Conservation (phyloP, 2,797 vertebrate genomes). For the Thaleichthys pacificus region DNA sequence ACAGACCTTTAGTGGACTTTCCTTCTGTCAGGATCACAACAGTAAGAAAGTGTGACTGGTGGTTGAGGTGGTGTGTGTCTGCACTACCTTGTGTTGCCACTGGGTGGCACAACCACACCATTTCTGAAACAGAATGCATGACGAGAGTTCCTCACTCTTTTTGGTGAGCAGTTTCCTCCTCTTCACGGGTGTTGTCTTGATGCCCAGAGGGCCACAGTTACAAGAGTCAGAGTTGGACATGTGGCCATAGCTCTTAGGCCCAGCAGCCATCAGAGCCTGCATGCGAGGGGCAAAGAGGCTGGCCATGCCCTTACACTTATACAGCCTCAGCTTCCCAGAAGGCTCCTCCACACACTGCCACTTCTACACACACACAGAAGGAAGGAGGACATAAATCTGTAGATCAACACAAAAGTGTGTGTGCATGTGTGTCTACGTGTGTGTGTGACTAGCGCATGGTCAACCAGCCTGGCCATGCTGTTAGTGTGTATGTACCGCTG, state of each 20-base stretch:
- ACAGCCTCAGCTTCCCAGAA: conserved; percentile 87
- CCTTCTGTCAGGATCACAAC: conserved; percentile 74
- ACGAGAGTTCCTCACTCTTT: conserved; percentile 77
- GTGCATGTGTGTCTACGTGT: background rate
- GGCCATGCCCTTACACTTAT: conserved; percentile 88
- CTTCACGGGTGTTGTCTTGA: conserved; percentile 72
- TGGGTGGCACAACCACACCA: conserved; percentile 63
- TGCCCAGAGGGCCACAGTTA: conserved; percentile 73
- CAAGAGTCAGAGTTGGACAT: conserved; percentile 71
- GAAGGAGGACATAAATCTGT: background rate
- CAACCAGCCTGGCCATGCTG: background rate
- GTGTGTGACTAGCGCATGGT: background rate
- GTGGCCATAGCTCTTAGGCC: conserved; percentile 72
- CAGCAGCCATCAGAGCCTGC: conserved; percentile 75
- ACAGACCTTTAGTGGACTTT: conserved; percentile 72
- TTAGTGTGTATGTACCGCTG: too few species aligned
- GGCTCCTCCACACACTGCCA: conserved; percentile 96
- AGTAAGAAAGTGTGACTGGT: background rate
- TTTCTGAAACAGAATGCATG: background rate
- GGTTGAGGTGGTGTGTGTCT: background rate
- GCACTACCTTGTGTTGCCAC: conserved; percentile 47
- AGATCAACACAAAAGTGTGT: background rate
- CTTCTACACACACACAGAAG: conserved; percentile 77
- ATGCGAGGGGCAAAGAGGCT: conserved; percentile 71
- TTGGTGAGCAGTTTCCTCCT: conserved; percentile 83